Conservation (phyloP, 2,113 vertebrate genomes). For the Marcusenius ussheri region DNA sequence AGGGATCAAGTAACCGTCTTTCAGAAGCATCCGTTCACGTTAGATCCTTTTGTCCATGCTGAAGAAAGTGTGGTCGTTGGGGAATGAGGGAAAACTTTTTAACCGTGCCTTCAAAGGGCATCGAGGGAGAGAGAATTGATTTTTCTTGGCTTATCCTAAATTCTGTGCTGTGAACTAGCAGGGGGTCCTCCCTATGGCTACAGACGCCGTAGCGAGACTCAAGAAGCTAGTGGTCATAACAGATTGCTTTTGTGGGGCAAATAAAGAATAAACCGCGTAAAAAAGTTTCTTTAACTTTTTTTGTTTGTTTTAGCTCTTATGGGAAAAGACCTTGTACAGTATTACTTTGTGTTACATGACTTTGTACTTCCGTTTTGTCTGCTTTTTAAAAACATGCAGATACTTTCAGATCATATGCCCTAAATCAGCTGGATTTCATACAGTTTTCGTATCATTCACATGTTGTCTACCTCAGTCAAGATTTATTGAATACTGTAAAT, state of each 20-base stretch:
- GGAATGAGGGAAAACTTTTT: slow-evolving; percentile 55
- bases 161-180: slow-evolving; percentile 52
- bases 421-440: not conserved
- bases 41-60: slow-evolving; percentile 38
- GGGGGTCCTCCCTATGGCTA: slow-evolving; percentile 60
- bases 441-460: not conserved
- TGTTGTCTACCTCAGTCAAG: not conserved
- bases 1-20: slow-evolving; percentile 51
- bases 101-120: slow-evolving; percentile 58
- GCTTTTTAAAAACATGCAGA: not conserved
- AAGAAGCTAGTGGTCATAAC: slow-evolving; percentile 54
- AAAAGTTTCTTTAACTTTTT: slow-evolving; percentile 51
- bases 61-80: slow-evolving; percentile 48
- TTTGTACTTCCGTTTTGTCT: not conserved
- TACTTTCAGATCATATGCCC: not conserved
- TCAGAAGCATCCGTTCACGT: slow-evolving; percentile 59
- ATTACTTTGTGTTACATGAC: not conserved
- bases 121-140: slow-evolving; percentile 61
- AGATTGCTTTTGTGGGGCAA: slow-evolving; percentile 47
- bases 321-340: not conserved
- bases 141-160: slow-evolving; percentile 55
- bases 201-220: slow-evolving; percentile 52
- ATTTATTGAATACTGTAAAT: not conserved
- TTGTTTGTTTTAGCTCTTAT: slow-evolving; percentile 24
- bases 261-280: slow-evolving; percentile 29